A percentile compares a stretch with the other conserved stretches of the same genome.
phyloP scores from a whole-genome alignment of 2,113 vertebrate genomes.

The Corapipo altera region DNA sequence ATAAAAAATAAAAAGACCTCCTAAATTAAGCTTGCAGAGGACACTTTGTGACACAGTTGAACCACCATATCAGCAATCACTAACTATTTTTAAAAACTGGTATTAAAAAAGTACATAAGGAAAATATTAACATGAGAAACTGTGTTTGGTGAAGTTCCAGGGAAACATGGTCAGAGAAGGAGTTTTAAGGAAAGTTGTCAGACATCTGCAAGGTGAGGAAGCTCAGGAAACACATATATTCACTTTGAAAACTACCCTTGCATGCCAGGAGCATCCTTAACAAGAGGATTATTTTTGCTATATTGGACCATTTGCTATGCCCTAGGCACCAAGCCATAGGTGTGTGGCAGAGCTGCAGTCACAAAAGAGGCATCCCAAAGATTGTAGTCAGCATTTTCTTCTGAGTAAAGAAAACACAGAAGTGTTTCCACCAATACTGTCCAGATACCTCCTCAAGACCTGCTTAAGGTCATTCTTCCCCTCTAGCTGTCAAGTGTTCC shows the following conservation, averaged over 20 bases:
- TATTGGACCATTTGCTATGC: neutral
- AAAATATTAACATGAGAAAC: neutral
- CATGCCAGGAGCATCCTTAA: neutral
- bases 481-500: neutral
- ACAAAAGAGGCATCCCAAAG: neutral
- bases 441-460: neutral
- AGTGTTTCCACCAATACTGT: neutral
- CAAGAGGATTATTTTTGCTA: neutral
- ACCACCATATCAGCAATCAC: neutral
- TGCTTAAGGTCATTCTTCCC: neutral
- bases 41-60: neutral
- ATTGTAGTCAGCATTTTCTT: neutral
- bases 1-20: neutral
- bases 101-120: neutral
- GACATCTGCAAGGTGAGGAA: neutral
- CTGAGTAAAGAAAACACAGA: neutral
- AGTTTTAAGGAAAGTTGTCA: neutral
- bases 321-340: neutral
- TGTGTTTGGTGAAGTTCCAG: neutral
- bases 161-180: neutral
- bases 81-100: neutral
- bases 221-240: neutral
- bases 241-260: neutral
- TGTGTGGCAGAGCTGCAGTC: neutral
- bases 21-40: neutral